Percentiles rank a stretch among this genome's conserved stretches.
phyloP scores from a whole-genome alignment of 2,797 vertebrate genomes.

The Momotus momota region DNA sequence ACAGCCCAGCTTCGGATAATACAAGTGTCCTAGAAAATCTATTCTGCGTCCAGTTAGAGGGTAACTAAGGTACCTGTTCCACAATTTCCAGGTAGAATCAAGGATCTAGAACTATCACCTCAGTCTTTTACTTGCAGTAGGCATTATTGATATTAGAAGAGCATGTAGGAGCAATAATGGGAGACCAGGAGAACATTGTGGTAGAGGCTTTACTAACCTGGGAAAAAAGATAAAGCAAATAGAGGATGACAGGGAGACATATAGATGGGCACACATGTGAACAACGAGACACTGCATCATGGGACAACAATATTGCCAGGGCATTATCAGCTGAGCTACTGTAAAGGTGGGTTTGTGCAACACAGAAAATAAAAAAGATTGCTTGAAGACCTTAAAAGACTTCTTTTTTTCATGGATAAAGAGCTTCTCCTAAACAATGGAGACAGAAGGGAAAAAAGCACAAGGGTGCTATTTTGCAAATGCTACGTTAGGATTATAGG shows the following conservation, averaged over 20 bases:
- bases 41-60: neutral
- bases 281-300: neutral
- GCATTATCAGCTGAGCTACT: neutral
- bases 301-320: neutral
- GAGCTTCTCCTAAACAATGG: neutral
- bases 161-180: neutral
- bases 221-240: neutral
- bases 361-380: neutral
- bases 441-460: neutral
- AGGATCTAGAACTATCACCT: neutral
- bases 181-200: neutral
- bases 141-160: neutral
- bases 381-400: neutral
- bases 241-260: neutral
- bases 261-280: neutral
- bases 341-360: neutral
- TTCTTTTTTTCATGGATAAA: neutral
- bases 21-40: neutral
- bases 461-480: neutral
- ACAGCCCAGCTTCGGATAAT: neutral
- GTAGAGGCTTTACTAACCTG: neutral
- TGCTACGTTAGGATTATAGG: fast-evolving
- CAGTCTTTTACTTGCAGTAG: neutral
- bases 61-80: neutral
- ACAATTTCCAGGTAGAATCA: neutral